Base-by-base conservation (phyloP, 92 coral and sea anemone species). In the Zoanthus solanderi region DNA sequence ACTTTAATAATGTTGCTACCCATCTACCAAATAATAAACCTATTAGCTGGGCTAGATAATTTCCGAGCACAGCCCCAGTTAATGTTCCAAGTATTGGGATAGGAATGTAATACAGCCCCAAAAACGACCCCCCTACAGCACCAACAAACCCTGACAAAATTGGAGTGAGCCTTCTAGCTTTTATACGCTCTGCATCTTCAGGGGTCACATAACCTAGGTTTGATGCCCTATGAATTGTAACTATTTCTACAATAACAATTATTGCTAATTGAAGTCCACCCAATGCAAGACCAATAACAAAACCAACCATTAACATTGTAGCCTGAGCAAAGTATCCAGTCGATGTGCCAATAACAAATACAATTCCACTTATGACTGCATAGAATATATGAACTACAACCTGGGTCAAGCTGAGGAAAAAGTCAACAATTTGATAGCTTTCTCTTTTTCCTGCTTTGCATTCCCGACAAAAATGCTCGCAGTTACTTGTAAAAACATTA, bases 401-500 rank as follows among this genome's bases (percentile, higher is more conserved):
- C 67, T 93, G 87, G 0, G 79, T 84, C 6, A 95, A 75, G 50
- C 94, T 86, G 89, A 94, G 92, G 3, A 93, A 18, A 13, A 95
- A 72, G 32, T 95, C 96, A 23, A 84, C 69, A 9, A 92, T 91
- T 88, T 95, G 98, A 56, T 95, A 95, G 78, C 98, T 95, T 45
- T 93, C 90, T 11, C 93, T 58, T 34, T 93, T 91, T 5, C 98
- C 98, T 18, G 94, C 89, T 85, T 95, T 95, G 88, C 96, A 93
- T 17, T 95, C 98, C 48, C 92, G 90, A 75, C 98, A 95, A 50
- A 95, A 95, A 73, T 95, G 98, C 44, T 95, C 98, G 72, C 98
- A 95, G 92, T 95, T 95, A 66, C 98, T 95, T 7, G 92, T 89
- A 1, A 95, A 78, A 9, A 95, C 98, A 69, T 95, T 93, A 61